phyloP scores from a whole-genome alignment of 2,113 vertebrate species.

The Megaleporinus macrocephalus region DNA sequence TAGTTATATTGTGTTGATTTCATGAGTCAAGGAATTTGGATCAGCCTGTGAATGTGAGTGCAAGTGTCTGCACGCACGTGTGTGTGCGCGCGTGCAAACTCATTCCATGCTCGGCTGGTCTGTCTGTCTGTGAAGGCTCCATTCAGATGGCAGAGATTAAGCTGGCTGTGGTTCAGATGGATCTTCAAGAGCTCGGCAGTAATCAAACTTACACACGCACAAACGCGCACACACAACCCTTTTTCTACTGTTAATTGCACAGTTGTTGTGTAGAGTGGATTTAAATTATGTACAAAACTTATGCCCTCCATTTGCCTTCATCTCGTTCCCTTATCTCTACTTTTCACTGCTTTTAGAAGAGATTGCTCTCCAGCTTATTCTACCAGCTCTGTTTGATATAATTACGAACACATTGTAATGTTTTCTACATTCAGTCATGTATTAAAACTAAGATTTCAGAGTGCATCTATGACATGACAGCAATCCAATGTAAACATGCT shows the following conservation, averaged over 20 bases:
- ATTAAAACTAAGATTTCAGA: no score
- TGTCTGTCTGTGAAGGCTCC: background rate
- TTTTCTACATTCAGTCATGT: background rate
- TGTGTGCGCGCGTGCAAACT: constrained; percentile 1
- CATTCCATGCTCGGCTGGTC: constrained; percentile 2
- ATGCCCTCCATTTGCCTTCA: background rate
- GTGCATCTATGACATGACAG: no score
- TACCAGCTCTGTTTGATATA: background rate
- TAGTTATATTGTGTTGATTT: background rate
- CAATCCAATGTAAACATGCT: no score
- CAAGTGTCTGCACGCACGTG: background rate
- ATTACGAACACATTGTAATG: background rate
- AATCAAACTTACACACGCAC: constrained; percentile 28
- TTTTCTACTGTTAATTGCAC: background rate
- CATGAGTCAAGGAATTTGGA: background rate
- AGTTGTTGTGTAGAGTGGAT: background rate
- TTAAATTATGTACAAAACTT: background rate
- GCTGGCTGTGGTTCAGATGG: constrained; percentile 27
- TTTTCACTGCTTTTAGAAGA: background rate
- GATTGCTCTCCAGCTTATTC: background rate
- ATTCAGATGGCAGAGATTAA: constrained; percentile 25
- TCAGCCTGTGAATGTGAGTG: background rate
- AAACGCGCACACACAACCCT: background rate
- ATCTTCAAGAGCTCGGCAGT: constrained; percentile 13
- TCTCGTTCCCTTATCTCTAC: background rate